Conservation (phyloP, 2,888 invertebrate species). For the Boloria euphrosyne region DNA sequence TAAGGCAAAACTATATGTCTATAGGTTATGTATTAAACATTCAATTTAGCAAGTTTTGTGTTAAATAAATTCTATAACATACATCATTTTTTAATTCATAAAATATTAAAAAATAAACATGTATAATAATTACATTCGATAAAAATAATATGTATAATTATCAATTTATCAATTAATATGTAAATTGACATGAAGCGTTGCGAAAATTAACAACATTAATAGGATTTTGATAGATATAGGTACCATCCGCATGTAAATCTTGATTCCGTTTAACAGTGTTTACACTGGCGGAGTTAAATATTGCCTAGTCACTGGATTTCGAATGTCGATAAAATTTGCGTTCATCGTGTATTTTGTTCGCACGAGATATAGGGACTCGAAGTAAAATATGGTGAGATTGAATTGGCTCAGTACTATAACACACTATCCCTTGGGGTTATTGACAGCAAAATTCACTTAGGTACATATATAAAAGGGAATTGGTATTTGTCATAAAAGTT, state of each 20-base stretch:
- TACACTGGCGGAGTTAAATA: background rate
- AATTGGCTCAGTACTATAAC: conserved; percentile 20
- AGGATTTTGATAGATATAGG: too few species aligned
- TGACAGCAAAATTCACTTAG: conserved; percentile 27
- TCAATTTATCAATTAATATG: too few species aligned
- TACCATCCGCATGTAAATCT: too few species aligned
- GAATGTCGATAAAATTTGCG: background rate
- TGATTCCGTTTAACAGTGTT: too few species aligned
- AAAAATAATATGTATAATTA: too few species aligned
- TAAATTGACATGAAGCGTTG: too few species aligned
- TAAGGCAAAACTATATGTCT: conserved; percentile 11
- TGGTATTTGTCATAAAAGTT: conserved; percentile 16
- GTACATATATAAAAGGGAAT: conserved; percentile 14
- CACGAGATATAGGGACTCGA: conserved; percentile 2
- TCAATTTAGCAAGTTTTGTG: too few species aligned
- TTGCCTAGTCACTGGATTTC: background rate
- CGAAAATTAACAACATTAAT: too few species aligned
- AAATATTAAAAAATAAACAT: too few species aligned
- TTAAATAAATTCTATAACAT: too few species aligned
- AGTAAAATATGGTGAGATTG: conserved; percentile 22
- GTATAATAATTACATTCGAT: too few species aligned
- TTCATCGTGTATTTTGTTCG: conserved; percentile 1
- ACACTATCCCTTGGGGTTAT: conserved; percentile 19
- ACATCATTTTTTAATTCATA: too few species aligned
- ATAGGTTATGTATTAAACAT: conserved; percentile 7